Base-by-base conservation (phyloP, 2,797 vertebrate genomes). In the Bradypodion pumilum region DNA sequence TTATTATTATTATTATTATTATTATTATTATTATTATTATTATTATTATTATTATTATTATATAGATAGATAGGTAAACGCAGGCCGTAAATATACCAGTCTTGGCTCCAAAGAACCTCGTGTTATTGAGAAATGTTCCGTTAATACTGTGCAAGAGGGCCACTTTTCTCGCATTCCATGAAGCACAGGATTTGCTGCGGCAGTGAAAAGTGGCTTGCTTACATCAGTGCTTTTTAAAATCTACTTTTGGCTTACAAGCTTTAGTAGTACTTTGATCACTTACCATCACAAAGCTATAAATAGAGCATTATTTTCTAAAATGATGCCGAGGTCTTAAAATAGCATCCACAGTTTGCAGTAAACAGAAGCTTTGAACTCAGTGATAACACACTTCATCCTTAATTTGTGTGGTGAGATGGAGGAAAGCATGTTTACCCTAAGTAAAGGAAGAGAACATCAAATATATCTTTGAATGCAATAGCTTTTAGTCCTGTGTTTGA, bases 351-450 rank as follows among this genome's bases (percentile, higher is more conserved):
- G 19, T 87, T 27, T 10, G 0, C 69, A n/a, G 37, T 68, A 74
- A 86, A 82, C 35, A 62, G 13, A 82, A 88, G 76, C 74, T 86
- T 74, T 88, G 74, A 88, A 86, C n/a, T 32, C 27, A 4, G 12
- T 56, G 59, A 32, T 78, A 74, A 84, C 62, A 32, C 4, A 52
- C 63, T 63, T 86, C 74, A 49, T 73, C 66, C 78, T 83, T 84
- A 80, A 84, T 87, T 74, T 3, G 3, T 79, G 42, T 59, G 56
- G 2, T 1, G 78, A 44, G 78, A 2, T 42, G 29, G 15, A 25
- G 19, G 29, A 79, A 32, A 29, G 8, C 5, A 63, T 7, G 4
- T 74, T 70, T n/a, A 83, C 63, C 37, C 56, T 37, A 79, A 84
- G 44, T 80, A 59, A n/a, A 86, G 82, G 78, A 66, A 66, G 62